Percentiles rank a stretch among this genome's conserved stretches.
Evolutionary conservation across 2,113 vertebrate species (phyloP).

Genomic region (Xiphophorus maculatus): DNA sequence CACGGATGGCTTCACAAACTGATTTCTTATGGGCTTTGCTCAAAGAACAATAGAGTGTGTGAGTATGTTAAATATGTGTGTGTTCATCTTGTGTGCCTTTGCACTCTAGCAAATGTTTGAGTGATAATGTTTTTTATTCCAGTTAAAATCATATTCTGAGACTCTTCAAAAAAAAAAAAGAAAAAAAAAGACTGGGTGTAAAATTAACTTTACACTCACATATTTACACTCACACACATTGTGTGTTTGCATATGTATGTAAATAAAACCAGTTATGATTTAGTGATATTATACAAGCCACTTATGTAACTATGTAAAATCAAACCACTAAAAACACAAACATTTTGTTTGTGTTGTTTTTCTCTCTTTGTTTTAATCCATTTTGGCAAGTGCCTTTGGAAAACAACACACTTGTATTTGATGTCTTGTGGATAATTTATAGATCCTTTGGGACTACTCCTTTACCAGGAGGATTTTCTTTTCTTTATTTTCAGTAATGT

Average conservation of each 20-base stretch:
- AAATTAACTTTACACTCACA: constrained; percentile 80
- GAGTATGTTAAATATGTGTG: constrained; percentile 32
- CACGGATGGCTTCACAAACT: constrained; percentile 51
- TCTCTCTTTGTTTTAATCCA: constrained; percentile 62
- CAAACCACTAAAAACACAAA: constrained; percentile 85
- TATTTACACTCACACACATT: constrained; percentile 77
- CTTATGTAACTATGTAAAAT: constrained; percentile 81
- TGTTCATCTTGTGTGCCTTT: constrained; percentile 28
- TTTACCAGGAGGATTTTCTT: constrained; percentile 60
- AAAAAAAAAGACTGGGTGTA: constrained; percentile 77
- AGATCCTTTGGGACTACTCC: constrained; percentile 74
- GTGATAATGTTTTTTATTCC: constrained; percentile 64
- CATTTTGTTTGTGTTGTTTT: constrained; percentile 75
- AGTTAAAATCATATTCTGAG: constrained; percentile 65
- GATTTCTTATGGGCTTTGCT: constrained; percentile 36
- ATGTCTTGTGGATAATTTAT: constrained; percentile 78
- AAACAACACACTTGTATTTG: constrained; percentile 69
- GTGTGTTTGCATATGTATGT: constrained; percentile 81
- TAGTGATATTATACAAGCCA: constrained; percentile 82
- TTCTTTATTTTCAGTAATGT: constrained; percentile 57
- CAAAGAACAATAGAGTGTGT: constrained; percentile 46
- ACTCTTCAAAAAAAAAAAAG: constrained; percentile 55
- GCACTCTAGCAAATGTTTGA: constrained; percentile 1
- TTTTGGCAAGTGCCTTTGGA: constrained; percentile 77
- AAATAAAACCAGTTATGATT: constrained; percentile 79